A percentile compares a stretch with the other conserved stretches of the same genome.
phyloP scores from a whole-genome alignment of 30 jellyfish, hydroid and myxozoan genomes.

The Phacellophora camtschatica region DNA sequence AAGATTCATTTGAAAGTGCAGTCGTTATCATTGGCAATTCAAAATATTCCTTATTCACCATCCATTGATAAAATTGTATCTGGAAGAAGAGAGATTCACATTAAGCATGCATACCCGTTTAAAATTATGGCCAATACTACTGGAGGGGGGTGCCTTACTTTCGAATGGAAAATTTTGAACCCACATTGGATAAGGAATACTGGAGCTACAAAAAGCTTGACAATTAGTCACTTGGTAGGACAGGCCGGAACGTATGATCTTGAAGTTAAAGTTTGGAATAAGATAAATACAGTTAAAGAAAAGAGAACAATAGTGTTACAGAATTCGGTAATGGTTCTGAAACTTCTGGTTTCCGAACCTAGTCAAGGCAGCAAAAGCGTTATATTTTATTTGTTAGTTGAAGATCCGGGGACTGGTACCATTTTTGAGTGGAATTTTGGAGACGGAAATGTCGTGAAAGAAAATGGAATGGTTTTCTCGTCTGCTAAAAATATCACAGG shows the following conservation, averaged over 20 bases:
- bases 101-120: slow-evolving; percentile 11
- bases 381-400: slow-evolving; percentile 19
- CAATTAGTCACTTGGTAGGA: not conserved
- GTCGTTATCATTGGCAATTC: not conserved
- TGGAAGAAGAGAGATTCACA: slow-evolving; percentile 5
- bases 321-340: slow-evolving; percentile 11
- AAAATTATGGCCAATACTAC: slow-evolving; percentile 17
- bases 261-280: slow-evolving; percentile 17
- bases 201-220: not conserved
- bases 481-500: slow-evolving; percentile 17
- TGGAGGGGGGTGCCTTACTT: slow-evolving; percentile 34
- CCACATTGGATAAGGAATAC: slow-evolving; percentile 5
- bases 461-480: not conserved
- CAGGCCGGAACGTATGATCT: not conserved
- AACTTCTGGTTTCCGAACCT: not conserved
- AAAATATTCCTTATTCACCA: not conserved
- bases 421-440: slow-evolving; percentile 39
- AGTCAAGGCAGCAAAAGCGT: not conserved
- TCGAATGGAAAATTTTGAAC: slow-evolving; percentile 6
- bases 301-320: not conserved
- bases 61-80: not conserved
- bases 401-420: not conserved
- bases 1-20: not conserved
- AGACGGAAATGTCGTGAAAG: not conserved
- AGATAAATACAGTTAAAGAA: not conserved